Conservation (phyloP, 2,113 vertebrate genomes). For the Eretmochelys imbricata region DNA sequence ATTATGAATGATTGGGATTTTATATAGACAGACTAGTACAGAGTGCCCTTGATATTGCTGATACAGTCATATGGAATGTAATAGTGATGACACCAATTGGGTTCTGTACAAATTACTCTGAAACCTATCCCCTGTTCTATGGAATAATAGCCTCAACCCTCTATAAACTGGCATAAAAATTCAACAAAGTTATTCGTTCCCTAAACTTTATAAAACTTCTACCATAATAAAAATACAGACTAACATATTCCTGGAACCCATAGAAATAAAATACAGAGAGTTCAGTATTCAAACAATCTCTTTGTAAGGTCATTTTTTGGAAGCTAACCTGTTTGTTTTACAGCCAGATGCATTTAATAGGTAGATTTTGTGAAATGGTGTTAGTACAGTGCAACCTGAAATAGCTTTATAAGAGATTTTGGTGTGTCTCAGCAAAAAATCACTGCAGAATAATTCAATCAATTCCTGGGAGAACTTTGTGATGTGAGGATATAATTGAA, state of each 20-base stretch:
- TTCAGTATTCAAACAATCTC: constrained; percentile 36
- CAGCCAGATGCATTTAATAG: constrained; percentile 14
- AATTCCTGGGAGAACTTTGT: constrained; percentile 71
- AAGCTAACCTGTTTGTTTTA: constrained; percentile 45
- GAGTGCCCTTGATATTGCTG: not conserved
- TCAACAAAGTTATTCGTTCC: not conserved
- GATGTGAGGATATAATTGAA: constrained; percentile 80
- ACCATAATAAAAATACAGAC: not conserved
- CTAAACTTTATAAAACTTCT: not conserved
- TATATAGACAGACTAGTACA: no score
- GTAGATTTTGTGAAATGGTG: not conserved
- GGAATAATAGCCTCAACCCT: not conserved
- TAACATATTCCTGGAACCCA: not conserved
- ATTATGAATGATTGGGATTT: not conserved
- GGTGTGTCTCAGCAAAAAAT: constrained; percentile 51
- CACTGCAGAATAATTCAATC: constrained; percentile 76
- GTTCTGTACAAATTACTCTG: not conserved
- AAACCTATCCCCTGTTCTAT: not conserved
- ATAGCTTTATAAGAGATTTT: constrained; percentile 29
- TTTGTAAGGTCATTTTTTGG: constrained; percentile 39
- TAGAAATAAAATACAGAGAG: not conserved
- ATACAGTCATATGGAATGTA: not conserved
- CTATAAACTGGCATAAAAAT: not conserved
- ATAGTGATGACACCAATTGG: not conserved
- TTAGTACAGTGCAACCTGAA: constrained; percentile 33